Evolutionary conservation across 2,888 invertebrate species (phyloP).

Genomic region (Himalopsyche japonica): DNA sequence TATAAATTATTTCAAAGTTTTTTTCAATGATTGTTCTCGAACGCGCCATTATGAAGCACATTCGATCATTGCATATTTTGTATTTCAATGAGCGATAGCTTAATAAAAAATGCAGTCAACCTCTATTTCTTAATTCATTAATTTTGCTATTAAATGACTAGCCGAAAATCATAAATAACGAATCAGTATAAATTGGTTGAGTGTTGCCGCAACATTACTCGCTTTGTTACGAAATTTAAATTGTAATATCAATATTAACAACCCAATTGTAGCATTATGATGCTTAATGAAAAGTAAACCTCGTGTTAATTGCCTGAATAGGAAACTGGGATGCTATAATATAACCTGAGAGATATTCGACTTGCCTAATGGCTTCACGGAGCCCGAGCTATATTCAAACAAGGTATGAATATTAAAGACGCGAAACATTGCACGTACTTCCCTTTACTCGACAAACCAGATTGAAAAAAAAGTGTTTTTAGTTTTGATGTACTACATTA

Average conservation of each 20-base stretch:
- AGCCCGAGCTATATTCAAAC: background rate
- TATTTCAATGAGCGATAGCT: no score
- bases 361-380: background rate
- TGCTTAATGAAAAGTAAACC: conserved; percentile 38
- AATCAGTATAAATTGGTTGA: background rate
- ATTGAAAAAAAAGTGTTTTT: background rate
- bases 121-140: no score
- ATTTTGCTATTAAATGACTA: background rate
- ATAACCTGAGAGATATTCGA: background rate
- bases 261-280: conserved; percentile 30
- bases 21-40: no score
- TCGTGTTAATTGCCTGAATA: conserved; percentile 22
- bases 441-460: background rate
- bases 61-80: no score
- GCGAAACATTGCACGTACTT: background rate
- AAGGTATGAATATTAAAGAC: background rate
- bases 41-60: no score
- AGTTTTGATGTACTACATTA: no score
- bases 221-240: conserved; percentile 24
- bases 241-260: conserved; percentile 34
- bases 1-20: no score
- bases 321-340: background rate
- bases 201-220: conserved; percentile 8
- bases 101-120: no score
- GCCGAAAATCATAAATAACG: background rate